These are phyloP conservation scores for Gymnocheta viridis DNA, from an alignment of 2,888 invertebrate genomes.

Conservation along the genomic window DNA sequence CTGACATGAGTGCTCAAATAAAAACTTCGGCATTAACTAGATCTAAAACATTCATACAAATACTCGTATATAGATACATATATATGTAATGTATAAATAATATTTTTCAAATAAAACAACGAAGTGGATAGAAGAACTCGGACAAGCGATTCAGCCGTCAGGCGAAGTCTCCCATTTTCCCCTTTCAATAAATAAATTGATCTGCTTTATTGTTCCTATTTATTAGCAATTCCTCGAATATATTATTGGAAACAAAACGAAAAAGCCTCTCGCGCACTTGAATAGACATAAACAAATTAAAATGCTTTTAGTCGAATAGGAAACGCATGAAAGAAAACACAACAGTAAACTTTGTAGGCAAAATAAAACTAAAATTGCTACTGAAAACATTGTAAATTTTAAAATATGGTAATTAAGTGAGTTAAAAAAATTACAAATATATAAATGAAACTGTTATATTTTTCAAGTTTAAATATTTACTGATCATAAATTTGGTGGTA, in stretches of 20 bases:
- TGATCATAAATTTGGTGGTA: conserved; percentile 51
- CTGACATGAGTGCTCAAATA: too few relatives aligned
- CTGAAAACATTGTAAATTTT: background rate
- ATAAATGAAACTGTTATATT: background rate
- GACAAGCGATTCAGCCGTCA: background rate
- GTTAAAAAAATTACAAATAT: background rate
- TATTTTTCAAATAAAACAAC: too few relatives aligned
- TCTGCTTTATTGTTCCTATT: conserved; percentile 39
- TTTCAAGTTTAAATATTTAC: conserved; percentile 55
- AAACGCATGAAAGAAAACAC: conserved; percentile 44
- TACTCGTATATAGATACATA: too few relatives aligned
- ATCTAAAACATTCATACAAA: too few relatives aligned
- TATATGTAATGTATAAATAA: too few relatives aligned
- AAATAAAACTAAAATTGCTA: background rate
- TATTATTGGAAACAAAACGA: conserved; percentile 19
- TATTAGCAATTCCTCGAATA: conserved; percentile 49
- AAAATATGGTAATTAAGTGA: conserved; percentile 36
- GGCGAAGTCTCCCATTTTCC: conserved; percentile 4
- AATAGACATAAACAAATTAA: conserved; percentile 38
- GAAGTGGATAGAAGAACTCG: too few relatives aligned
- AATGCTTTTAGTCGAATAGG: conserved; percentile 55
- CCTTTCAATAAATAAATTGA: conserved; percentile 34
- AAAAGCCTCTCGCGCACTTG: conserved; percentile 31
- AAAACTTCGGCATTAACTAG: too few relatives aligned
- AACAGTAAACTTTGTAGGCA: background rate